A percentile compares a stretch with the other conserved stretches of the same genome.
Evolutionary conservation across 2,113 vertebrate species (phyloP).

Genomic region (Etheostoma spectabile): DNA sequence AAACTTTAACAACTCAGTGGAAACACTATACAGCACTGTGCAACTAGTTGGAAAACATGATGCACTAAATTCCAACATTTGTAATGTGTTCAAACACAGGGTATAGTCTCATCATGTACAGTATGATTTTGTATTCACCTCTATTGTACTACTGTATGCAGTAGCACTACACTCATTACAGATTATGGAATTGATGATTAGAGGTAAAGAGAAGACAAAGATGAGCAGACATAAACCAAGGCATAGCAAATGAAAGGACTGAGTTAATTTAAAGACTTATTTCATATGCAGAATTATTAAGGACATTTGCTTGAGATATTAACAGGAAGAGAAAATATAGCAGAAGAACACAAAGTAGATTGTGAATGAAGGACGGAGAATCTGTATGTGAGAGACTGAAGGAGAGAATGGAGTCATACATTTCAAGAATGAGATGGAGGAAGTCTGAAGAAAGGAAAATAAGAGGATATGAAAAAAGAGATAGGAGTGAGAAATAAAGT

Average conservation of each 20-base stretch:
- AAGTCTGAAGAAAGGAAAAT: constrained; percentile 39
- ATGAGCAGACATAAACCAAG: constrained; percentile 5
- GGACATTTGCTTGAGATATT: not conserved
- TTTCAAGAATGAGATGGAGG: constrained; percentile 34
- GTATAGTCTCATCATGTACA: constrained; percentile 48
- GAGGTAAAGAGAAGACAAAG: constrained; percentile 17
- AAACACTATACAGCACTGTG: constrained; percentile 67
- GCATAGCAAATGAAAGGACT: not conserved
- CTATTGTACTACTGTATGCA: constrained; percentile 8
- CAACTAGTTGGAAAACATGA: constrained; percentile 44
- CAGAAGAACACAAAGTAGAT: not conserved
- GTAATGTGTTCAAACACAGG: constrained; percentile 63
- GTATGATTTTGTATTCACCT: constrained; percentile 46
- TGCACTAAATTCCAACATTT: constrained; percentile 64
- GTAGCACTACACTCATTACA: constrained; percentile 17
- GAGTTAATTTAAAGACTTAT: not conserved
- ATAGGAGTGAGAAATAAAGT: not conserved
- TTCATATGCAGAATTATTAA: not conserved
- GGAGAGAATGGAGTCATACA: constrained; percentile 36
- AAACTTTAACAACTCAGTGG: constrained; percentile 67
- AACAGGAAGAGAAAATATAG: not conserved
- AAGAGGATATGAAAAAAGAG: not conserved
- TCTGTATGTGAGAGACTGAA: constrained; percentile 45
- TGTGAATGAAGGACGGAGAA: not conserved
- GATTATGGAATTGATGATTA: not conserved